These are phyloP conservation scores for Thalassaphorura encarpata DNA, from an alignment of 1,140 invertebrate genomes.

Conservation along the genomic window DNA sequence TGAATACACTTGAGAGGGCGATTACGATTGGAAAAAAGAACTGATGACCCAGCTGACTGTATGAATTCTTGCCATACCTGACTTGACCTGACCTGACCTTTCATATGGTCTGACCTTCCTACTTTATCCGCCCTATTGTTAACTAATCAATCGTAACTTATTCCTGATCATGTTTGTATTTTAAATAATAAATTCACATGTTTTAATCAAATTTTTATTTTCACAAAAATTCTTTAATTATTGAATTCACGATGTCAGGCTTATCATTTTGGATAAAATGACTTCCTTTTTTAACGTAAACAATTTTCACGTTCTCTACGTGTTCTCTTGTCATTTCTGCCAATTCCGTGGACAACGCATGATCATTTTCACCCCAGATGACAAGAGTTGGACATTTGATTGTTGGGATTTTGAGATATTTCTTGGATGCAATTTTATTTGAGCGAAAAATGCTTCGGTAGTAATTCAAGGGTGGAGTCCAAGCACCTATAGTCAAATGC, in stretches of 20 bases:
- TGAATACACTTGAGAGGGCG: too few species aligned
- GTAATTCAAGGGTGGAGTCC: constrained; percentile 31
- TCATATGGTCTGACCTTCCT: too few species aligned
- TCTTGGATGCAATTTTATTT: background rate
- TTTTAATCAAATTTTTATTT: too few species aligned
- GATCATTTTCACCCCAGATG: constrained; percentile 49
- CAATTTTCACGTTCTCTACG: constrained; percentile 41
- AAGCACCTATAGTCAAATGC: constrained; percentile 11
- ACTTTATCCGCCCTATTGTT: too few species aligned
- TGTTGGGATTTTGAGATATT: constrained; percentile 22
- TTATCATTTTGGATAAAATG: constrained; percentile 57
- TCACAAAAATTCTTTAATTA: constrained; percentile 48
- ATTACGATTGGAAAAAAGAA: too few species aligned
- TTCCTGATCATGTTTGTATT: too few species aligned
- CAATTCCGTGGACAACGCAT: constrained; percentile 39
- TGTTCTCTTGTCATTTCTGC: constrained; percentile 41
- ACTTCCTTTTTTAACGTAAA: constrained; percentile 42
- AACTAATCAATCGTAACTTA: too few species aligned
- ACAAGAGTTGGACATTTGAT: constrained; percentile 42
- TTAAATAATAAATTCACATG: too few species aligned
- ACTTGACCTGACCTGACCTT: too few species aligned
- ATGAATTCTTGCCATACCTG: too few species aligned
- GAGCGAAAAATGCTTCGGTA: constrained; percentile 14
- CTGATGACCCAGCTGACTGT: too few species aligned
- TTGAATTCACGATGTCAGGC: constrained; percentile 48